phyloP scores from a whole-genome alignment of 1,140 invertebrate genomes.

The Sinella curviseta region DNA sequence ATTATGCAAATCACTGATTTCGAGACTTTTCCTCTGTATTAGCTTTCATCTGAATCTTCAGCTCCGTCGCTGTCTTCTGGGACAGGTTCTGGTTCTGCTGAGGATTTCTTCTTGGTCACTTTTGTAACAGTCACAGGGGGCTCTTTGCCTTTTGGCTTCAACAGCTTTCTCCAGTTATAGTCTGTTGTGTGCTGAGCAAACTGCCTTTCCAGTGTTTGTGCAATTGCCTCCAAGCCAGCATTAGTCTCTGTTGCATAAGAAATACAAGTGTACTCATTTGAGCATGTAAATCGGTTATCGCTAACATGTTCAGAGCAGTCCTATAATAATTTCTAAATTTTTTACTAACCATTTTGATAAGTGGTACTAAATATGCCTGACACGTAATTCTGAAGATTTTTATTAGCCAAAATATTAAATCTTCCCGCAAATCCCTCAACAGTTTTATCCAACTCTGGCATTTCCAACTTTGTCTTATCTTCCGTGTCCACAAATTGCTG shows the following conservation, averaged over 20 bases:
- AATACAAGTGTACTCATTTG: too few species aligned
- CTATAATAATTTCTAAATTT: too few species aligned
- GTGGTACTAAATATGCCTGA: constrained; percentile 3
- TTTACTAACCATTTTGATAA: constrained; percentile 6
- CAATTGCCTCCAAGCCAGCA: not conserved
- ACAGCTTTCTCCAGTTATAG: constrained; percentile 2
- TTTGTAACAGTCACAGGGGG: too few species aligned
- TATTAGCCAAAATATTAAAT: constrained; percentile 10
- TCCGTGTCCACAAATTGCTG: constrained; percentile 4
- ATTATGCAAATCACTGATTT: too few species aligned
- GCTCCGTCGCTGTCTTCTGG: too few species aligned
- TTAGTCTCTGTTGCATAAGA: not conserved
- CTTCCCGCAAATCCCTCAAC: not conserved
- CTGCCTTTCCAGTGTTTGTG: not conserved
- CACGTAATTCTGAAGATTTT: not conserved
- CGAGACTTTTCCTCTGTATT: too few species aligned
- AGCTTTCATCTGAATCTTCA: too few species aligned
- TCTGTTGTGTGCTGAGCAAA: constrained; percentile 18
- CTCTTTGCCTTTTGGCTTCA: not conserved
- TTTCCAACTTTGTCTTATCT: not conserved
- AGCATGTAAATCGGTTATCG: too few species aligned
- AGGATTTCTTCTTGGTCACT: too few species aligned
- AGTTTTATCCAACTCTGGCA: not conserved
- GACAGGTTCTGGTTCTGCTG: too few species aligned
- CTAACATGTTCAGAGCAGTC: too few species aligned